Evolutionary conservation across 1,140 invertebrate species (phyloP).

Genomic region (Cyclargus thomasi): DNA sequence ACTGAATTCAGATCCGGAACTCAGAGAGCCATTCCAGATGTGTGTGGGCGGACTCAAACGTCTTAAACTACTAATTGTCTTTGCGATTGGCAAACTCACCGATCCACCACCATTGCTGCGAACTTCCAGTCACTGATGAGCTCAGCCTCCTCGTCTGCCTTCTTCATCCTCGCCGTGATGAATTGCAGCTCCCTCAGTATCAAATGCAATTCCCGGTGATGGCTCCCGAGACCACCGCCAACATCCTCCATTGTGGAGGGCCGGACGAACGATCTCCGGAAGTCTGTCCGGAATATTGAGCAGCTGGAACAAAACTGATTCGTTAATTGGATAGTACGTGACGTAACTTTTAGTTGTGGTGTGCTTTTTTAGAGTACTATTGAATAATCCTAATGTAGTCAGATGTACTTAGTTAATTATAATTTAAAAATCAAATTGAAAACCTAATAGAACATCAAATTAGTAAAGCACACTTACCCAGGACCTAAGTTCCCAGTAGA

Average conservation of each 20-base stretch:
- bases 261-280: conserved; percentile 76
- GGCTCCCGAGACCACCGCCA: conserved; percentile 64
- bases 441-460: conserved; percentile 5
- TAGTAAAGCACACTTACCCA: conserved; percentile 50
- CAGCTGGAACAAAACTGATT: conserved; percentile 38
- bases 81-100: conserved; percentile 55
- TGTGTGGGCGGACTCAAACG: too few species aligned
- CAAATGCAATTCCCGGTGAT: conserved; percentile 84
- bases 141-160: conserved; percentile 92
- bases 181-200: conserved; percentile 95
- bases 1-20: too few species aligned
- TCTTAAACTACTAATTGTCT: too few species aligned
- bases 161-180: conserved; percentile 93
- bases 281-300: conserved; percentile 70
- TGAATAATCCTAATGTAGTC: too few species aligned
- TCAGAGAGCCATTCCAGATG: too few species aligned
- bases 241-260: conserved; percentile 79
- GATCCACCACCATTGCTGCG: conserved; percentile 98
- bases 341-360: too few species aligned
- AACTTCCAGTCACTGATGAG: conserved; percentile 99
- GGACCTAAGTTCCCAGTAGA: conserved; percentile 73
- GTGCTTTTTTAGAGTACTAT: too few species aligned
- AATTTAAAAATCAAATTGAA: too few species aligned
- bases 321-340: background rate
- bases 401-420: too few species aligned